Evolutionary conservation across 2,113 vertebrate genomes (phyloP), one percentile per base, ranked within the genome.

Genomic region (Gambusia affinis): DNA sequence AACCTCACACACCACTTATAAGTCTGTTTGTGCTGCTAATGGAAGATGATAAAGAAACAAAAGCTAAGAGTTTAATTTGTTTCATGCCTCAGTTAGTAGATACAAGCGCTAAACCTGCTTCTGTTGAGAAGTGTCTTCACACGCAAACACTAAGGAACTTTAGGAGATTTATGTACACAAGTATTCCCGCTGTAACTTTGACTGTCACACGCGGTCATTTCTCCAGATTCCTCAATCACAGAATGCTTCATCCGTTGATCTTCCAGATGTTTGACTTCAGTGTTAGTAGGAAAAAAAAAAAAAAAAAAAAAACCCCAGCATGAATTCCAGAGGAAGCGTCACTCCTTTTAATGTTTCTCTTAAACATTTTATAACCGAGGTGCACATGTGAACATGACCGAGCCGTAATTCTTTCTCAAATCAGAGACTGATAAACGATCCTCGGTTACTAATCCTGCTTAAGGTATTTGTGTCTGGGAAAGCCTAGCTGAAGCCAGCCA

Each of bases 21-120:
- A 71, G 37, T 51, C 64, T 47, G 73, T 75, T 83, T 24, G 57
- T 66, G 77, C 69, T 88, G 70, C 72, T 83, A 64, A 73, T 68
- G 11, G 27, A 37, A 71, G 15, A 6, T 47, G 10, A 89, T 37
- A 22, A 1, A 51, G 19, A 51, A 47, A 51, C 27, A 22, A 19
- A 15, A 22, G 44, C 44, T 17, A 35, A 35, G 35, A 37, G 35
- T 37, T 37, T 37, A 11, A 12, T 30, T n/a, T 12, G 12, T 47
- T 47, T 78, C 64, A 37, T 3, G 35, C 2, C 35, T 37, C 35
- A 37, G 35, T 37, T 11, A 37, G 10, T 11, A 37, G 44, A 19
- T 7, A 19, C 17, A 47, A 47, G 1, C 1, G 1, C 15, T 44
- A 15, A 44, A 44, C 42, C 15, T 17, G 12, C 15, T 17, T 47